phyloP scores from a whole-genome alignment of 35 echinoderm and acorn worm species.

The Anneissia japonica region DNA sequence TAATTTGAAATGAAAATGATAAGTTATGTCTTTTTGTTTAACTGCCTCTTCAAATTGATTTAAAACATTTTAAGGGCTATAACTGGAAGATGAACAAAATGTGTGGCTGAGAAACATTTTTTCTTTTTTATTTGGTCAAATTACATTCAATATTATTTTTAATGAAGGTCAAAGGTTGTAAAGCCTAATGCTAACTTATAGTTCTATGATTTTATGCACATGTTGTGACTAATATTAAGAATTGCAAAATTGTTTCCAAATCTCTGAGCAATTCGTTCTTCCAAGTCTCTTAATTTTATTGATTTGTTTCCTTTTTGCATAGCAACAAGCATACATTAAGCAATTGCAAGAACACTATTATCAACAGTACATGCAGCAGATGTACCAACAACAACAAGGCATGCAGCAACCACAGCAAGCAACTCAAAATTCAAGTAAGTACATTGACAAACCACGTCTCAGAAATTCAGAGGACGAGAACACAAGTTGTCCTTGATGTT shows the following conservation, averaged over 20 bases:
- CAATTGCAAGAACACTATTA: constrained; percentile 97
- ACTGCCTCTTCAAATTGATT: background rate
- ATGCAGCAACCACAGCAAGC: constrained; percentile 18
- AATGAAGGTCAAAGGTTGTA: no score
- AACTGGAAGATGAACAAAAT: background rate
- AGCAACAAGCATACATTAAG: constrained; percentile 93
- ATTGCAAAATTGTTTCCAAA: no score
- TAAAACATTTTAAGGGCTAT: background rate
- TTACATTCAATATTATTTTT: background rate
- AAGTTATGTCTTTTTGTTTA: background rate
- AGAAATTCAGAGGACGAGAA: no score
- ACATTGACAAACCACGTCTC: no score
- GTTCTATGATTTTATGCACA: no score
- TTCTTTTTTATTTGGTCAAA: background rate
- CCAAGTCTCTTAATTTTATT: background rate
- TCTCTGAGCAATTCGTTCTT: no score
- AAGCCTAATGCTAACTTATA: no score
- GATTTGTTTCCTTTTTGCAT: constrained; percentile 29
- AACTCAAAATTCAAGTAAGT: background rate
- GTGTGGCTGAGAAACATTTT: background rate
- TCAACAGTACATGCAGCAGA: constrained; percentile 89
- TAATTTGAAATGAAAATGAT: no score
- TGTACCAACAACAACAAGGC: constrained; percentile 63
- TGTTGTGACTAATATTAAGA: no score
- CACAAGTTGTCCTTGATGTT: no score